A percentile compares a stretch with the other conserved stretches of the same genome.
Evolutionary conservation across 1,140 invertebrate species (phyloP).

Genomic region (Leptinotarsa lineolata): DNA sequence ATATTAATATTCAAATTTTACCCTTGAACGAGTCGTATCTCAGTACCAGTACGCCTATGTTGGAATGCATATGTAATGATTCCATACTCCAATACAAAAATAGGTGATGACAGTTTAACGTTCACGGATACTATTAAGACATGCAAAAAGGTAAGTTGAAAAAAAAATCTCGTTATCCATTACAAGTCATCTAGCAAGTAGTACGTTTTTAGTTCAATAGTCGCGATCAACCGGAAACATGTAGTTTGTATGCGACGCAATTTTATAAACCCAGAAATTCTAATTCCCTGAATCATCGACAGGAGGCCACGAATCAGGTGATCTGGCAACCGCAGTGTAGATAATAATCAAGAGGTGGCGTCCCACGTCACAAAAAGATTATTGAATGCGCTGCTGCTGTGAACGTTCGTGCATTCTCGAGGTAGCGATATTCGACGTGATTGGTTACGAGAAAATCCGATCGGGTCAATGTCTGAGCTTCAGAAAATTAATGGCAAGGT

Average conservation of each 20-base stretch:
- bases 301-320: constrained; percentile 14
- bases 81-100: too few relatives aligned
- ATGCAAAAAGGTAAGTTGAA: too few relatives aligned
- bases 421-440: constrained; percentile 33
- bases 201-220: too few relatives aligned
- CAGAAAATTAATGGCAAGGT: constrained; percentile 69
- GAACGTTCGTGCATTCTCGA: constrained; percentile 18
- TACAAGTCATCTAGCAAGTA: too few relatives aligned
- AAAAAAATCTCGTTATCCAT: too few relatives aligned
- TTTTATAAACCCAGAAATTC: neutral
- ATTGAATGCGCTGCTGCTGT: constrained; percentile 20
- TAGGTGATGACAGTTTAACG: too few relatives aligned
- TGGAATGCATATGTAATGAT: too few relatives aligned
- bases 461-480: constrained; percentile 73
- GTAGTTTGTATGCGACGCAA: neutral
- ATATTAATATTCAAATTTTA: too few relatives aligned
- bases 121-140: too few relatives aligned
- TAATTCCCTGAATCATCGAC: neutral
- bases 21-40: too few relatives aligned
- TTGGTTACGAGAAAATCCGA: constrained; percentile 47
- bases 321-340: constrained; percentile 1
- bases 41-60: too few relatives aligned
- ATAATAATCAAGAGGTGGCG: constrained; percentile 16
- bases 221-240: too few relatives aligned
- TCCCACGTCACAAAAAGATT: constrained; percentile 24